Base-by-base conservation (phyloP, 30 jellyfish, hydroid and myxozoan species). In the Clytia hemisphaerica region DNA sequence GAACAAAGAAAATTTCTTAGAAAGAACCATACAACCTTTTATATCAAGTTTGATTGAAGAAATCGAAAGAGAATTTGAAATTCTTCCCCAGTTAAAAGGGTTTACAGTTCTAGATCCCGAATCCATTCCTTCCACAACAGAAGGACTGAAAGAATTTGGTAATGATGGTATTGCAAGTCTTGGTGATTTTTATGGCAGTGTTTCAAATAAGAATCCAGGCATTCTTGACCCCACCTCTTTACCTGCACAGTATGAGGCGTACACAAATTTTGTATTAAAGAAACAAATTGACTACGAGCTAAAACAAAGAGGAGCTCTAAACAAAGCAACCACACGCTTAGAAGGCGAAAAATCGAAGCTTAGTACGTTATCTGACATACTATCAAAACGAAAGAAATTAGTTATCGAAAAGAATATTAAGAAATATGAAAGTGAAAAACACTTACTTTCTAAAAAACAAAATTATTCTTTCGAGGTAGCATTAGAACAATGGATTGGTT, bases 281-380 rank as follows among this genome's bases (percentile, higher is more conserved):
- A 87, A 87, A 16, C 87, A 81, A 37, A 87, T 87, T 36, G 94
- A 86, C 31, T 81, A 25, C 87, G 87, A n/a, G n/a, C n/a, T n/a
- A n/a, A 22, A 87, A 81, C 34, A 86, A 81, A 71, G 94, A 71
- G 71, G 71, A 71, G 55, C 76, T 86, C 45, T 71, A 86, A 42
- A 71, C 72, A 42, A 87, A 81, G 32, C 80, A 67, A 36, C 71
- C 71, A 36, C 75, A 76, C 48, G 94, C 71, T 51, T 78, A 81
- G 21, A 31, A 87, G 25, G 72, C 72, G 50, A 87, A 81, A n/a
- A n/a, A n/a, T n/a, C n/a, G n/a, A n/a, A n/a, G n/a, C n/a, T n/a
- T n/a, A n/a, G n/a, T n/a, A n/a, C n/a, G n/a, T n/a, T n/a, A n/a
- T n/a, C n/a, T n/a, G n/a, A n/a, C n/a, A n/a, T n/a, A n/a, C n/a